Evolutionary conservation across 2,888 invertebrate species (phyloP), one percentile per base, ranked within the genome.

Genomic region (Diplolepis rosae): DNA sequence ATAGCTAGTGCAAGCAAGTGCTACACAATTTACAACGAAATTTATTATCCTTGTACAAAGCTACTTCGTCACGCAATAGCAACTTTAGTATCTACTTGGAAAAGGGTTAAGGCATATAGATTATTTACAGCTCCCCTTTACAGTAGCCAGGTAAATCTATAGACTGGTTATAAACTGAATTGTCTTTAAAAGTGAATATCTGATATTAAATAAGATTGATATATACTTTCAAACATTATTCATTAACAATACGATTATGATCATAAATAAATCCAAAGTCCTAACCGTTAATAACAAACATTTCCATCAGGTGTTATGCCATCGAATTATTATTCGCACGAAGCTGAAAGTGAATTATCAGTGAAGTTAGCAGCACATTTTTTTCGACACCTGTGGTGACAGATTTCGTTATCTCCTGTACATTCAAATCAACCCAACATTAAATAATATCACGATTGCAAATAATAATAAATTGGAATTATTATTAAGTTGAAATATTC

Each of bases 51-150:
- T 48, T 28, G 27, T 45, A 48, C 65, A 65, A 65, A 65, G 65
- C 45, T 65, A 65, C 65, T 45, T 65, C 65, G 65, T 65, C 65
- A 65, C 65, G 65, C 65, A 65, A 65, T 65, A 48, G 65, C 65
- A 48, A 27, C 65, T 65, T 11, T 28, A 45, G 45, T 45, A 65
- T 65, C 27, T 65, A 65, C 24, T 45, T 13, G 6, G 45, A 27
- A 30, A 13, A 45, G 6, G 22, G 45, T 24, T 56, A 56, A 56
- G 22, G 35, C 45, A 28, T 65, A 48, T 65, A 65, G n/a, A n/a
- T n/a, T n/a, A 65, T 65, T 65, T 65, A 28, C 52, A 65, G 30
- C 24, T n/a, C 39, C 42, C 15, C n/a, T 6, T 28, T 28, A 42
- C 65, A 22, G 5, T 65, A 24, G 27, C 27, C 42, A 42, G 27